Conservation (phyloP, 2,888 invertebrate genomes). For the Trissoscelio sp. region DNA sequence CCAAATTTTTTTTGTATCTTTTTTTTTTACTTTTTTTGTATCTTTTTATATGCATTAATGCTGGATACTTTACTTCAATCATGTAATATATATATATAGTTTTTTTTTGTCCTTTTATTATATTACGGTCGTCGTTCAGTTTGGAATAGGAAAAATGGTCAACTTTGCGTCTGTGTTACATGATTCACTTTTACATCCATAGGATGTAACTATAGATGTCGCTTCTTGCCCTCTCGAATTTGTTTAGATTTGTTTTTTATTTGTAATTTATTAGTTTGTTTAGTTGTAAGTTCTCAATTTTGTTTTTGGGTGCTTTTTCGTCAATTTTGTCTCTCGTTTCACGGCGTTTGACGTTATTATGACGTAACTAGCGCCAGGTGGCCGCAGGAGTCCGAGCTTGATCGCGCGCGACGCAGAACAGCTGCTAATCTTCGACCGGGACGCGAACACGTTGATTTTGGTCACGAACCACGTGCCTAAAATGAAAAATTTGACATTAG, state of each 20-base stretch:
- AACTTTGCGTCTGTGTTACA: conserved; percentile 18
- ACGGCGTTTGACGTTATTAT: conserved; percentile 14
- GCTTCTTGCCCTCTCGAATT: conserved; percentile 3
- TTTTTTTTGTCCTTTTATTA: not conserved
- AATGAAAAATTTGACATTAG: too few relatives aligned
- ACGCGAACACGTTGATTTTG: conserved; percentile 79
- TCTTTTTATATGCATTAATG: not conserved
- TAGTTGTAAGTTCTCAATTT: too few relatives aligned
- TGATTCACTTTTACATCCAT: conserved; percentile 54
- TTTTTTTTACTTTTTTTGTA: conserved; percentile 8
- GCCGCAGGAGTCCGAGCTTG: conserved; percentile 11
- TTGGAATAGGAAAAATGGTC: conserved; percentile 32
- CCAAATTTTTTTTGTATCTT: not conserved
- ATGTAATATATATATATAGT: not conserved
- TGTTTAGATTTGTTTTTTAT: not conserved
- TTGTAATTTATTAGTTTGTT: not conserved
- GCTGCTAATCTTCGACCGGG: conserved; percentile 72
- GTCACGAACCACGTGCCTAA: conserved; percentile 81
- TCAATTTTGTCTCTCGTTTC: conserved; percentile 7
- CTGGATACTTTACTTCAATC: too few relatives aligned
- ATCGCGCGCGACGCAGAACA: conserved; percentile 32
- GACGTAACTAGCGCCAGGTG: conserved; percentile 21
- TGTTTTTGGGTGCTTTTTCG: too few relatives aligned
- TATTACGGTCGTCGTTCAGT: not conserved
- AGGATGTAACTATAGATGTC: conserved; percentile 53